Evolutionary conservation across 2,113 vertebrate genomes (phyloP).

Genomic region (Thymallus thymallus): DNA sequence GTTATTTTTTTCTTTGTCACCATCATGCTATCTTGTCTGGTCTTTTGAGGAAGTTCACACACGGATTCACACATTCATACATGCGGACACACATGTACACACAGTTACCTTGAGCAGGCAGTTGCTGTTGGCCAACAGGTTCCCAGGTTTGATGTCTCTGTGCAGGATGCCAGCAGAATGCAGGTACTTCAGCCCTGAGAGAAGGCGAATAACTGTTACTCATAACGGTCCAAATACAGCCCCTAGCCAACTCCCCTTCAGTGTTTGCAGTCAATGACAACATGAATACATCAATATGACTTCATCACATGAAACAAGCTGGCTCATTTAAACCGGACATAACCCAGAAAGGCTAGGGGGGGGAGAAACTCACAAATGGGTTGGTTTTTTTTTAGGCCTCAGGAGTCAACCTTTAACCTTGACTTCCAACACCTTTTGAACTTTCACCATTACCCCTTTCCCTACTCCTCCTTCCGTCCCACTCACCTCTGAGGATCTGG

Average conservation of each 20-base stretch:
- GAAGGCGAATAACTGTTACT: neutral
- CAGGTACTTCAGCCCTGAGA: conserved; percentile 78
- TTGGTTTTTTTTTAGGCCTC: too few relatives aligned
- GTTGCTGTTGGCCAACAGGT: conserved; percentile 84
- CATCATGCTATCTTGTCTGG: neutral
- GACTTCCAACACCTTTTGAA: too few relatives aligned
- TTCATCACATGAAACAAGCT: too few relatives aligned
- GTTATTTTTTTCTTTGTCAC: too few relatives aligned
- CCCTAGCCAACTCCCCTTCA: too few relatives aligned
- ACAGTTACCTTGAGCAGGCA: conserved; percentile 78
- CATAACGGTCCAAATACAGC: neutral
- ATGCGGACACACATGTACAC: neutral
- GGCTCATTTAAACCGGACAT: neutral
- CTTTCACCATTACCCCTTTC: too few relatives aligned
- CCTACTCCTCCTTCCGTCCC: neutral
- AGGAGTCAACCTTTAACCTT: too few relatives aligned
- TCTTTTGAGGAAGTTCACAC: neutral
- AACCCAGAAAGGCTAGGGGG: neutral
- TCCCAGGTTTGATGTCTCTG: conserved; percentile 83
- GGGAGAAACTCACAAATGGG: neutral
- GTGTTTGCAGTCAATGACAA: too few relatives aligned
- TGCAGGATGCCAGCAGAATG: conserved; percentile 82
- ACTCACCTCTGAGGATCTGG: conserved; percentile 83
- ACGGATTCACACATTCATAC: neutral
- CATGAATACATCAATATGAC: too few relatives aligned